Conservation (phyloP, 2,797 vertebrate genomes). For the Salmo trutta region DNA sequence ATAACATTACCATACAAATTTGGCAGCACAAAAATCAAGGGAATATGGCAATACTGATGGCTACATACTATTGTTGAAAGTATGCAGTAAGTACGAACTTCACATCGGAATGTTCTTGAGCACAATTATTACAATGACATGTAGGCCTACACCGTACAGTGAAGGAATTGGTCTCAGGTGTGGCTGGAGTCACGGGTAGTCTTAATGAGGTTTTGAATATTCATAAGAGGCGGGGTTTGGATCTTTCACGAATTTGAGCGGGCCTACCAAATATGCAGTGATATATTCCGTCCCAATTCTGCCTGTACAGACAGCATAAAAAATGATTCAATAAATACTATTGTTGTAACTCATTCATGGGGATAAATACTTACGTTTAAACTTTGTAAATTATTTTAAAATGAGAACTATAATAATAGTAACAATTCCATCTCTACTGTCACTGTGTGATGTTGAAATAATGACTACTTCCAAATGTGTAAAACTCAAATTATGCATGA, state of each 20-base stretch:
- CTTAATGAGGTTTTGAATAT: conserved; percentile 49
- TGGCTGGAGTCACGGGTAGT: conserved; percentile 20
- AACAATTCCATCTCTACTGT: neutral
- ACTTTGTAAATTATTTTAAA: no score
- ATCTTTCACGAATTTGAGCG: conserved; percentile 48
- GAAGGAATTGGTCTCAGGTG: conserved; percentile 26
- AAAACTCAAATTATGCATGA: neutral
- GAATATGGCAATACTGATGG: conserved; percentile 77
- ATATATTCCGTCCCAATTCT: neutral
- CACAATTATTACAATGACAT: conserved; percentile 30
- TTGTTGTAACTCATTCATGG: neutral
- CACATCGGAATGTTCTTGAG: conserved; percentile 59
- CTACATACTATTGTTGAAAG: conserved; percentile 71
- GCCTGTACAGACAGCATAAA: conserved; percentile 12
- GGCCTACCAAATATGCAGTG: conserved; percentile 52
- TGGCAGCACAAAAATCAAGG: conserved; percentile 74
- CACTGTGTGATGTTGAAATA: neutral
- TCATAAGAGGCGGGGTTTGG: conserved; percentile 44
- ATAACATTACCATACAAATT: conserved; percentile 58
- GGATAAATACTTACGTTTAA: neutral
- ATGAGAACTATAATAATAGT: neutral
- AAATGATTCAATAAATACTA: neutral
- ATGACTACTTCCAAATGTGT: neutral
- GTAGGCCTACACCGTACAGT: neutral
- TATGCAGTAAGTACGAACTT: conserved; percentile 70